phyloP scores from a whole-genome alignment of 2,888 invertebrate genomes.

The Drosophila meridionalis region DNA sequence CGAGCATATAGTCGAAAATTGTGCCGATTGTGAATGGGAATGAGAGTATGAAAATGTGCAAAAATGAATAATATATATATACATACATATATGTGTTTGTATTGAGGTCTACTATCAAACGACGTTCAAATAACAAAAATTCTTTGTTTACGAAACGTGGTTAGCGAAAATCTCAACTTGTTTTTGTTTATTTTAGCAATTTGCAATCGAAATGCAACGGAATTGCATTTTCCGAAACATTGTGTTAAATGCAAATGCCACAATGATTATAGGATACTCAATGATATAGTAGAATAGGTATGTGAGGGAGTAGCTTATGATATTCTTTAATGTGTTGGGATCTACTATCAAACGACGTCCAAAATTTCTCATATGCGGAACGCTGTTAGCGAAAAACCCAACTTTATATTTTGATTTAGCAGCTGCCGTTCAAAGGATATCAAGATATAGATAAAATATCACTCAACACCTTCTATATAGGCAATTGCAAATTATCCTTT shows the following conservation, averaged over 20 bases:
- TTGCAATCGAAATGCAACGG: conserved; percentile 29
- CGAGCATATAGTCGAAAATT: conserved; percentile 21
- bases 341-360: conserved; percentile 75
- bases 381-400: conserved; percentile 76
- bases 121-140: conserved; percentile 36
- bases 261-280: neutral
- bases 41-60: conserved; percentile 17
- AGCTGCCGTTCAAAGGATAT: conserved; percentile 24
- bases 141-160: conserved; percentile 44
- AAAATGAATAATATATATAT: neutral
- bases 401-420: conserved; percentile 47
- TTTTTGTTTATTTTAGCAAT: conserved; percentile 54
- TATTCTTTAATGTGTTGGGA: conserved; percentile 46
- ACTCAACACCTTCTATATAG: conserved; percentile 7
- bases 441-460: conserved; percentile 18
- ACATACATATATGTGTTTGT: conserved; percentile 31
- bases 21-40: conserved; percentile 14
- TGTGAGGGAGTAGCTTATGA: neutral
- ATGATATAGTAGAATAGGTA: neutral
- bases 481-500: conserved; percentile 24
- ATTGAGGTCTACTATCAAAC: conserved; percentile 72
- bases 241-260: conserved; percentile 15
- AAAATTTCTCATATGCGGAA: conserved; percentile 38
- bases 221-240: conserved; percentile 33
- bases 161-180: conserved; percentile 69